Evolutionary conservation across 2,113 vertebrate genomes (phyloP).

Genomic region (Piprites chloris): DNA sequence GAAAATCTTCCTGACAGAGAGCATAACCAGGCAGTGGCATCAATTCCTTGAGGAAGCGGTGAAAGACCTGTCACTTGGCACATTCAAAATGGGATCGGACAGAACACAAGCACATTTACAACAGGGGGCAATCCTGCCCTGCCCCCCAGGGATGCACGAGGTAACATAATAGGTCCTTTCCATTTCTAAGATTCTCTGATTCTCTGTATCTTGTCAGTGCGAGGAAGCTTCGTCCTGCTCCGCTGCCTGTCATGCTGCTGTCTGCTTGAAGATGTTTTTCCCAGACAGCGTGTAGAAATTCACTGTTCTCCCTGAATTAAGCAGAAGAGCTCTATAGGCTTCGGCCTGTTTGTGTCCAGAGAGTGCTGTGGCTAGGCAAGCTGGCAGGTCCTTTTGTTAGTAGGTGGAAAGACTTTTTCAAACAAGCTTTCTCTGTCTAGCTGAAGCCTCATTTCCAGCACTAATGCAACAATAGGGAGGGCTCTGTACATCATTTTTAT

Average conservation of each 20-base stretch:
- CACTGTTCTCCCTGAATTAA: background rate
- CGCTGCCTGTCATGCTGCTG: slow-evolving; percentile 28
- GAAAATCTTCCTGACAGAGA: slow-evolving; percentile 3
- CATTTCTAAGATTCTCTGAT: background rate
- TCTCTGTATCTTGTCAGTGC: slow-evolving; percentile 18
- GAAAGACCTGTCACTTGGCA: slow-evolving; percentile 8
- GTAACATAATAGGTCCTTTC: slow-evolving; percentile 44
- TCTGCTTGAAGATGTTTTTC: slow-evolving; percentile 36
- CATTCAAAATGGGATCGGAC: slow-evolving; percentile 36
- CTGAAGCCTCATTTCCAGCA: slow-evolving; percentile 24
- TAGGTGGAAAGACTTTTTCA: background rate
- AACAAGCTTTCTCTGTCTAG: background rate
- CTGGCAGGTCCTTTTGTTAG: slow-evolving; percentile 13
- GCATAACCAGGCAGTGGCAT: slow-evolving; percentile 13
- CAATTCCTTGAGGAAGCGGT: slow-evolving; percentile 19
- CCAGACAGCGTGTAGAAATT: background rate
- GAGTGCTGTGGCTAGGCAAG: background rate
- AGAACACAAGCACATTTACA: slow-evolving; percentile 29
- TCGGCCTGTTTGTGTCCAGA: background rate
- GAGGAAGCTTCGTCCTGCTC: background rate
- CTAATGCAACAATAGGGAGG: slow-evolving; percentile 53
- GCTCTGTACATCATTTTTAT: slow-evolving; percentile 64
- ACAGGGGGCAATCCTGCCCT: background rate
- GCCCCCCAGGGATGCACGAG: background rate
- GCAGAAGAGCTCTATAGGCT: background rate